Evolutionary conservation across 2,113 vertebrate species (phyloP), one percentile per base, ranked within the genome.

Genomic region (Passer montanus): DNA sequence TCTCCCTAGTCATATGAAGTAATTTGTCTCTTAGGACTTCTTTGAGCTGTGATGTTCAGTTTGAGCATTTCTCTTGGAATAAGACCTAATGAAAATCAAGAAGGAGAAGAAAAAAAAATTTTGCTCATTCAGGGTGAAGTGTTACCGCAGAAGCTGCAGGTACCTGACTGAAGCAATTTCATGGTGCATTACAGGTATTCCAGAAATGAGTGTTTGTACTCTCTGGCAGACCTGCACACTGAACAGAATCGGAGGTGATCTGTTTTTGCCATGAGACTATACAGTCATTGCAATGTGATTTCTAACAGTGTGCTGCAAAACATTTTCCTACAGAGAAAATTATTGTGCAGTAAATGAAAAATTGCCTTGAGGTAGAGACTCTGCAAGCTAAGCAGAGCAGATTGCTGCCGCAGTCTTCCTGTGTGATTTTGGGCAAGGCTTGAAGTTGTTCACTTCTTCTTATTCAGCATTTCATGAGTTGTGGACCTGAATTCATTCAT

Each of bases 241-340:
- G 17, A 39, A 53, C 11, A 43, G 46, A 78, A 58, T 80, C 52
- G 76, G 86, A 95, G n/a, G 43, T 69, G 13, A 43, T 12, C 10
- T 91, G 39, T 1, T 69, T 78, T 58, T 84, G 22, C 68, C 56
- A 35, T 49, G 47, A 62, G 35, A 59, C 66, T 76, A 4, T 28
- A 8, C 28, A 82, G 50, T 75, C 35, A 56, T 75, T 74, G 44
- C 69, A 86, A n/a, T 2, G 3, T 0, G 1, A 14, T 75, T 90
- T 91, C 84, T 52, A 17, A 15, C 43, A 56, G 17, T 10, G 39
- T 44, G 9, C 67, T 88, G 47, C 27, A 77, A 44, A 80, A 41
- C 35, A 33, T 91, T 96, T 76, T 92, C 63, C 52, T 75, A 41
- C 70, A 19, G 82, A 88, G 90, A 86, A 94, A 74, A 92, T 85